Base-by-base conservation (phyloP, 1,140 invertebrate species). In the Leptonema lineaticorne region DNA sequence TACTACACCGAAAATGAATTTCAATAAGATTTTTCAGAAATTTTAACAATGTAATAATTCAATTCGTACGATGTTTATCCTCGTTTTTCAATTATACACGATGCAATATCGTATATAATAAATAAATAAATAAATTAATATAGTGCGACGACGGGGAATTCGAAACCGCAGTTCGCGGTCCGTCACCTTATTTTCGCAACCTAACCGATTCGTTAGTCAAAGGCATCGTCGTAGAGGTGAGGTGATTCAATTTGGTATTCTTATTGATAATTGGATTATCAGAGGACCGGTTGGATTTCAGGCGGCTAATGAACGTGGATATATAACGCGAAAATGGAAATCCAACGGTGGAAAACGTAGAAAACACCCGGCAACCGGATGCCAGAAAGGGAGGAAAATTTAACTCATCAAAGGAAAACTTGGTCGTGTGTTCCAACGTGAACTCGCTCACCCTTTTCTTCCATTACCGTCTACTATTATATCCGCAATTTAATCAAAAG, bases 131-230 rank as follows among this genome's bases (percentile, higher is more conserved):
- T n/a, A n/a, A n/a, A n/a, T n/a, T n/a, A n/a, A n/a, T n/a, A n/a
- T n/a, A n/a, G n/a, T n/a, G n/a, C n/a, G n/a, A n/a, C n/a, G n/a
- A n/a, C n/a, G n/a, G n/a, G n/a, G n/a, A n/a, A n/a, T n/a, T n/a
- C n/a, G n/a, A n/a, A n/a, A n/a, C n/a, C n/a, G n/a, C n/a, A n/a
- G n/a, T n/a, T n/a, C n/a, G n/a, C n/a, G n/a, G n/a, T 53, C 48
- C 20, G 48, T 27, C 48, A 22, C 48, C 37, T 41, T 41, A 41
- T 16, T 41, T 41, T 16, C 16, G 37, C 37, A 16, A 41, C 62
- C 62, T 64, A 64, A 64, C 62, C 62, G 62, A 64, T 50, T 64
- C 62, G 62, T 64, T 64, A 64, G 62, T 64, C 62, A 64, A 64
- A 64, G 62, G 62, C 41, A 26, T 30, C 30, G 18, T 20, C 16